Percentiles rank a stretch among this genome's conserved stretches.
These are phyloP conservation scores for Sebastes aleutianus DNA, from an alignment of 2,797 vertebrate species.

Conservation along the genomic window DNA sequence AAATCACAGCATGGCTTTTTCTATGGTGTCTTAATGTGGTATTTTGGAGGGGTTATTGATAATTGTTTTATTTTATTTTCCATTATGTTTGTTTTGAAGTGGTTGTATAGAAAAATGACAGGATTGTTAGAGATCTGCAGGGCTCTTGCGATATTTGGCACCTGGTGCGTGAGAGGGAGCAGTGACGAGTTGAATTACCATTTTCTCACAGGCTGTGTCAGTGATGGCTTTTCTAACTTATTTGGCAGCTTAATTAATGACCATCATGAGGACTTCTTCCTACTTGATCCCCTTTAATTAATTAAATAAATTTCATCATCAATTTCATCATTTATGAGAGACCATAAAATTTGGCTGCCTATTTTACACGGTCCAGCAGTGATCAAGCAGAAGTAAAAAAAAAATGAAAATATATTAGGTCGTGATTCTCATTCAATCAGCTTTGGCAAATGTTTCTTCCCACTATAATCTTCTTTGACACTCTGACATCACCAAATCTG, in stretches of 20 bases:
- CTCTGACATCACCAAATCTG: background rate
- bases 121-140: background rate
- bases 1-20: too few species aligned
- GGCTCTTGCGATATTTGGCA: background rate
- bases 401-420: background rate
- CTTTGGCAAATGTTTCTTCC: background rate
- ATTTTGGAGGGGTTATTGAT: too few species aligned
- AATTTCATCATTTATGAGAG: background rate
- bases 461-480: background rate
- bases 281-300: background rate
- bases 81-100: background rate
- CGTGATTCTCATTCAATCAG: background rate
- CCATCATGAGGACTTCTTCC: background rate
- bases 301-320: background rate
- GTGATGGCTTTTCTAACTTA: background rate
- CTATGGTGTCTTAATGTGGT: too few species aligned
- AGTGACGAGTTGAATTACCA: background rate
- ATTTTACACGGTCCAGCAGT: background rate
- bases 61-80: too few species aligned
- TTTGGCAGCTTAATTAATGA: background rate
- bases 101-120: background rate
- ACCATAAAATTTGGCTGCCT: background rate
- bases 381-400: background rate
- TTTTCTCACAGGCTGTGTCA: background rate
- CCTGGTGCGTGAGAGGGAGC: background rate